A percentile compares a stretch with the other conserved stretches of the same genome.
Evolutionary conservation across 37 sponge, comb jelly and placozoan species (phyloP).

Genomic region (Geodia barretti): DNA sequence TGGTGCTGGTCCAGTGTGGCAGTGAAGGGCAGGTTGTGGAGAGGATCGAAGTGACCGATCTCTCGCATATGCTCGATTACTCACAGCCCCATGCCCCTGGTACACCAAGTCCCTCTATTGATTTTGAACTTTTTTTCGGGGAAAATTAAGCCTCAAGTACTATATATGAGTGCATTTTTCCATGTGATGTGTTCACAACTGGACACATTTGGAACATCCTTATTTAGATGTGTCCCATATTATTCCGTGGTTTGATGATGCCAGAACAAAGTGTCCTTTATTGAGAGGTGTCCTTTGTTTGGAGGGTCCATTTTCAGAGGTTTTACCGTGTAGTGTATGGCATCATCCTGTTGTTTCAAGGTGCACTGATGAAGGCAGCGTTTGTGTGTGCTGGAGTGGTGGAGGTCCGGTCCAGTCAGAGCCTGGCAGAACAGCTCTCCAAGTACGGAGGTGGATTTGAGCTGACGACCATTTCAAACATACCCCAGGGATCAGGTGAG

Average conservation of each 20-base stretch:
- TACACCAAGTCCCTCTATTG: conserved; percentile 8
- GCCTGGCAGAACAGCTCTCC: conserved; percentile 64
- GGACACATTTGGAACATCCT: too few species aligned
- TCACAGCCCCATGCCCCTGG: conserved; percentile 82
- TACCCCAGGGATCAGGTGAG: conserved; percentile 84
- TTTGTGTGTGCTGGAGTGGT: conserved; percentile 76
- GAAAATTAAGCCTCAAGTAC: too few species aligned
- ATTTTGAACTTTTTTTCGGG: too few species aligned
- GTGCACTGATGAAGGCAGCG: conserved; percentile 82
- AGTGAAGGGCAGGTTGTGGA: conserved; percentile 47
- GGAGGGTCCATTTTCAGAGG: too few species aligned
- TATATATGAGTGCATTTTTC: too few species aligned
- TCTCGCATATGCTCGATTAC: conserved; percentile 76
- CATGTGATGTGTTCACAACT: too few species aligned
- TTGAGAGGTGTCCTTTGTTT: too few species aligned
- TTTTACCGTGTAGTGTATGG: too few species aligned
- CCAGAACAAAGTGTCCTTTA: too few species aligned
- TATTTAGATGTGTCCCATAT: too few species aligned
- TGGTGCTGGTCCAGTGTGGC: conserved; percentile 27
- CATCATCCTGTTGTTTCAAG: too few species aligned
- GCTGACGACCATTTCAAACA: conserved; percentile 50
- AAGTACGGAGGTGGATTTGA: conserved; percentile 76
- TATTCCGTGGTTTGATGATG: too few species aligned
- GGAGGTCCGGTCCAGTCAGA: conserved; percentile 59
- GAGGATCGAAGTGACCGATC: conserved; percentile 46